Base-by-base conservation (phyloP, 2,888 invertebrate genomes). In the Apotomis capreana region DNA sequence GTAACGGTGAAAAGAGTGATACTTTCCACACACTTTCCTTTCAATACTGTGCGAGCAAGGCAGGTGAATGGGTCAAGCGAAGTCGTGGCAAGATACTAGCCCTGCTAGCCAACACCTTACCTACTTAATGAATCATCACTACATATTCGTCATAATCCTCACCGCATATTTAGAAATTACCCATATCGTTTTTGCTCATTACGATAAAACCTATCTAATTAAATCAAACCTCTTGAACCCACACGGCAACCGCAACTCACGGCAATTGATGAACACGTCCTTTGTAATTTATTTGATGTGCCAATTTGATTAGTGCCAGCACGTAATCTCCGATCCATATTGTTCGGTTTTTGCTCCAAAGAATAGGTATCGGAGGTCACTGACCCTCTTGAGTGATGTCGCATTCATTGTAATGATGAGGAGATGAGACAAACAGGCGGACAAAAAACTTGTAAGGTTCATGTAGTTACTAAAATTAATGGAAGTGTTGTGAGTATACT, bases 331-430 rank as follows among this genome's bases (percentile, higher is more conserved):
- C 49, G 55, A 63, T 61, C 55, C 55, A 69, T 70, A 73, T 65
- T 70, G 73, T 62, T 71, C 57, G 13, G 54, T 71, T 67, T 70
- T 71, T 71, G 69, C 57, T 49, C 40, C 49, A 40, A 60, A n/a
- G 61, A 15, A 10, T 51, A 67, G 36, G 57, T 57, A 12, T 8
- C 5, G 26, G 26, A 61, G 60, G 60, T 26, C 60, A 10, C 59
- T 8, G 62, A 61, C 49, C 62, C 8, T 40, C 40, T 40, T 52
- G 51, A 36, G 49, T 9, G 51, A 59, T 51, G 12, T 60, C 13
- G 60, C 68, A 55, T 52, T 46, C 57, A 52, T 46, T 52, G 59
- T 15, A 49, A 59, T 46, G 60, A 26, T 26, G 26, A 26, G 26
- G 26, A 26, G 26, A 26, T 26, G 26, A 68, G 62, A 59, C 64